These are phyloP conservation scores for Ammospiza nelsoni DNA, from an alignment of 2,113 vertebrate genomes.

Conservation along the genomic window DNA sequence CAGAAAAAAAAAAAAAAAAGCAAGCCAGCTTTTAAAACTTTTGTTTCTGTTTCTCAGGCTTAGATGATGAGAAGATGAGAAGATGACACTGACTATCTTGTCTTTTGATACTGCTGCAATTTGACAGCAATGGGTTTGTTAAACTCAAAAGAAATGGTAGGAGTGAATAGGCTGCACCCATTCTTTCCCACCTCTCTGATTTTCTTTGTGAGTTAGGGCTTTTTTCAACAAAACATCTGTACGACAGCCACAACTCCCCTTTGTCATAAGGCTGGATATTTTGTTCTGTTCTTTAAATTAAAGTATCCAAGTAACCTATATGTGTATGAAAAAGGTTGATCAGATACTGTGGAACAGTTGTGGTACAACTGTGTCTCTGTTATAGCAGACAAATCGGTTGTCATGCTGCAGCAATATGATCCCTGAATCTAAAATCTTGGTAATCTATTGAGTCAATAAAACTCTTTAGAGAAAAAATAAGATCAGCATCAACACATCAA, in stretches of 20 bases:
- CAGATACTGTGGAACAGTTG: neutral
- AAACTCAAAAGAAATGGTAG: neutral
- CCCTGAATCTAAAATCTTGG: neutral
- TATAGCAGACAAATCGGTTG: neutral
- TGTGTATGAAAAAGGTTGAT: neutral
- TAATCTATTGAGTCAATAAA: neutral
- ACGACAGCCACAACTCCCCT: neutral
- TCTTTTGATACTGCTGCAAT: neutral
- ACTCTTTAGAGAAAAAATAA: neutral
- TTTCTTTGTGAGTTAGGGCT: neutral
- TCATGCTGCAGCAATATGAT: neutral
- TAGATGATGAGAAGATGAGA: neutral
- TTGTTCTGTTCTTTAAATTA: neutral
- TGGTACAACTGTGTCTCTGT: neutral
- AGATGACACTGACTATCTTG: neutral
- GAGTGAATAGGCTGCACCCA: neutral
- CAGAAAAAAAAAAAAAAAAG: neutral
- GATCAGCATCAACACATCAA: neutral
- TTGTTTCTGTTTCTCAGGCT: neutral
- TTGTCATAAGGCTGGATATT: neutral
- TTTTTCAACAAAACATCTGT: neutral
- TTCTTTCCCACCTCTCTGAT: neutral
- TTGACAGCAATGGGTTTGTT: neutral
- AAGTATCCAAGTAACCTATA: neutral
- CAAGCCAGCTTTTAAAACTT: neutral